phyloP scores from a whole-genome alignment of 2,797 vertebrate species.

The Hyperoplus lanceolatus region DNA sequence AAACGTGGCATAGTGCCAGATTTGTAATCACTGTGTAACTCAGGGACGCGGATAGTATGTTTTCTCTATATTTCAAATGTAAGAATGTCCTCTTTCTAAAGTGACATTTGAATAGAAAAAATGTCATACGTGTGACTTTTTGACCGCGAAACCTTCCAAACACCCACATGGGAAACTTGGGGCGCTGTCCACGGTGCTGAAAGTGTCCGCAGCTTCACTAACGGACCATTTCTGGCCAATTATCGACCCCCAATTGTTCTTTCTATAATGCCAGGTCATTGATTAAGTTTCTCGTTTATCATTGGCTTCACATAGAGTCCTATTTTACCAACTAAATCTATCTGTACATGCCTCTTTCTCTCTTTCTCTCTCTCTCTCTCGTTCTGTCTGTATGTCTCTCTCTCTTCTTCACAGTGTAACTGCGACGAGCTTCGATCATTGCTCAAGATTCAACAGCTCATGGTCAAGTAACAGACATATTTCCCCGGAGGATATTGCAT shows the following conservation, averaged over 20 bases:
- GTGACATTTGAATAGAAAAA: background rate
- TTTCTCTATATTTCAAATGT: fast-evolving
- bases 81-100: background rate
- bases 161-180: background rate
- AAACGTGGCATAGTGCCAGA: background rate
- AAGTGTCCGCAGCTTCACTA: background rate
- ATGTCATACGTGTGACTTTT: background rate
- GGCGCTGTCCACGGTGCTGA: constrained; percentile 80
- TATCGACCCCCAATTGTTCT: background rate
- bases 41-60: fast-evolving
- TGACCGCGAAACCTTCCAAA: background rate
- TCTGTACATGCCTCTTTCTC: background rate
- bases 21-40: background rate
- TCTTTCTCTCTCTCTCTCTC: no score
- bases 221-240: background rate
- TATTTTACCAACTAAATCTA: background rate
- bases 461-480: constrained; percentile 12
- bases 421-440: background rate
- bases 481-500: constrained; percentile 22
- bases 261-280: fast-evolving
- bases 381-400: background rate
- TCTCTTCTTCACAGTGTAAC: constrained; percentile 45
- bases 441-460: constrained; percentile 9
- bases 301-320: background rate
- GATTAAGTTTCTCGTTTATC: constrained; percentile 22